Conservation (phyloP, 2,888 invertebrate genomes). For the Drosophila sordidapex region DNA sequence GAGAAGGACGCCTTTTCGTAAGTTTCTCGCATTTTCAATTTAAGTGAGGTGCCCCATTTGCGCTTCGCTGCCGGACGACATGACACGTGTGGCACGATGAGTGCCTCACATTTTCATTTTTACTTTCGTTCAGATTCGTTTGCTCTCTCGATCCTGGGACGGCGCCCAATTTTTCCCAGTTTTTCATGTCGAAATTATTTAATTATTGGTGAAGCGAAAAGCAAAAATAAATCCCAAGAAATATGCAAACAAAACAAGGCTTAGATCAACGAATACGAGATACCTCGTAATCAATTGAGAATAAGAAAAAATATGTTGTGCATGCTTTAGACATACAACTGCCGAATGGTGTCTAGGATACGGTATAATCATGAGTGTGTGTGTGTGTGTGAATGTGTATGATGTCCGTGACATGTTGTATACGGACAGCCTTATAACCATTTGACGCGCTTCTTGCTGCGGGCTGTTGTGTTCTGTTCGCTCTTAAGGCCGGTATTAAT, state of each 20-base stretch:
- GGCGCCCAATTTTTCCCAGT: conserved; percentile 23
- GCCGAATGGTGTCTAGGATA: neutral
- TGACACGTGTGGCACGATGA: conserved; percentile 36
- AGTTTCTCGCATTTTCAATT: conserved; percentile 47
- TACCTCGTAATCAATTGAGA: conserved; percentile 1
- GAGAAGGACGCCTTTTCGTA: conserved; percentile 23
- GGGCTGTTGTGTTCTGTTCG: conserved; percentile 32
- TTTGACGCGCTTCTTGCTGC: conserved; percentile 22
- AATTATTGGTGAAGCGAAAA: conserved; percentile 59
- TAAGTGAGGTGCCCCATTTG: conserved; percentile 32
- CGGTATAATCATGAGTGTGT: neutral
- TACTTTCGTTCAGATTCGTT: conserved; percentile 15
- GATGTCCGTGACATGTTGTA: conserved; percentile 10
- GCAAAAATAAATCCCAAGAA: conserved; percentile 5
- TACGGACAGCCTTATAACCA: conserved; percentile 13
- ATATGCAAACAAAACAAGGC: neutral
- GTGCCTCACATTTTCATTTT: conserved; percentile 12
- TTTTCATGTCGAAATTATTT: conserved; percentile 69
- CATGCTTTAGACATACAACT: neutral
- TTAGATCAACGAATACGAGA: neutral
- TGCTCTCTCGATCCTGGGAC: neutral
- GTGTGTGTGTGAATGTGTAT: neutral
- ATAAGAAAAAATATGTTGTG: neutral
- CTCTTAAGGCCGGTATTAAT: conserved; percentile 58
- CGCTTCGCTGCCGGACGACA: conserved; percentile 26